A percentile compares a stretch with the other conserved stretches of the same genome.
These are phyloP conservation scores for Pteronura brasiliensis DNA, from an alignment of 2,113 vertebrate genomes.

Conservation along the genomic window DNA sequence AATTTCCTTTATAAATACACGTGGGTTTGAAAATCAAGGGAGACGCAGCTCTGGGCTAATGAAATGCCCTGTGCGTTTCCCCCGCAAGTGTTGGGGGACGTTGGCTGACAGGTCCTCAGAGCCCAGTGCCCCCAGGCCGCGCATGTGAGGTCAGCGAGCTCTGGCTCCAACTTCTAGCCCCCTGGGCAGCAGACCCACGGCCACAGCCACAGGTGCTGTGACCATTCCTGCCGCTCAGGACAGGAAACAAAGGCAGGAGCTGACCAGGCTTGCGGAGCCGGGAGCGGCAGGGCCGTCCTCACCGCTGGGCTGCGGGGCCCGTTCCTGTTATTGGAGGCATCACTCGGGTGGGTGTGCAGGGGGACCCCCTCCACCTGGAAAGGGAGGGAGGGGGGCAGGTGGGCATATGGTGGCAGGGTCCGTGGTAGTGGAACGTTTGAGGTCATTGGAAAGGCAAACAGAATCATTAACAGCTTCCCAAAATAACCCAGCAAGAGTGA, in stretches of 20 bases:
- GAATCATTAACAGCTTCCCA: constrained; percentile 56
- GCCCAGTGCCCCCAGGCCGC: rapidly evolving
- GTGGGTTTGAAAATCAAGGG: constrained; percentile 43
- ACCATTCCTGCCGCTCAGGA: rapidly evolving
- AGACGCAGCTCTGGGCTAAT: not conserved
- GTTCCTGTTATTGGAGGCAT: rapidly evolving
- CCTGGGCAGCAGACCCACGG: not conserved
- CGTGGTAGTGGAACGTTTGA: constrained; percentile 1
- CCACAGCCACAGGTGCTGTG: rapidly evolving
- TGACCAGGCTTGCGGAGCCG: rapidly evolving
- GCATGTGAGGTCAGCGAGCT: not conserved
- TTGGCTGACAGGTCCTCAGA: not conserved
- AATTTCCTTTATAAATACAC: constrained; percentile 59
- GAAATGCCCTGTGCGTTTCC: not conserved
- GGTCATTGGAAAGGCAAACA: constrained; percentile 59
- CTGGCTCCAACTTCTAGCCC: not conserved
- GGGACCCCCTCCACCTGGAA: not conserved
- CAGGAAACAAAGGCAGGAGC: not conserved
- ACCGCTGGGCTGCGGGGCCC: not conserved
- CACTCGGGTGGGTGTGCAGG: rapidly evolving
- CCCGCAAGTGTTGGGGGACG: not conserved
- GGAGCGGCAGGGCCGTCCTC: not conserved
- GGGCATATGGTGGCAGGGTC: not conserved
- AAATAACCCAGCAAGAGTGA: constrained; percentile 46
- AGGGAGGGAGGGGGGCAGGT: too few species aligned